These are phyloP conservation scores for Hydractinia echinata DNA, from an alignment of 30 jellyfish, hydroid and myxozoan genomes.

Conservation along the genomic window DNA sequence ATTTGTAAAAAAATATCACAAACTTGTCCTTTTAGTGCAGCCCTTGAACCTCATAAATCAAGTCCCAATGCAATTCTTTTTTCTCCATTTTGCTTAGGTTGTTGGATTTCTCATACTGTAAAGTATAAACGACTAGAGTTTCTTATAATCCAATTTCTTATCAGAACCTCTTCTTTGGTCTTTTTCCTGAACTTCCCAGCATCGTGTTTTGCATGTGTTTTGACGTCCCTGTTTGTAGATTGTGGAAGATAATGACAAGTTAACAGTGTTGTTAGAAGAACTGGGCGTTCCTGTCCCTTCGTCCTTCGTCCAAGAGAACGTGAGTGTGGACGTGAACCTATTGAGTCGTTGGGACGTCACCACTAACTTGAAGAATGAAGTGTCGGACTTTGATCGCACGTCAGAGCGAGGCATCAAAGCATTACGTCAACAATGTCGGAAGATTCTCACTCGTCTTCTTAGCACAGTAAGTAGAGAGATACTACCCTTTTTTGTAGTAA, in stretches of 20 bases:
- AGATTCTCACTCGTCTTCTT: slow-evolving; percentile 58
- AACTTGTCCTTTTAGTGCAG: no score
- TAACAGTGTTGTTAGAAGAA: slow-evolving; percentile 53
- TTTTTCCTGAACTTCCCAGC: no score
- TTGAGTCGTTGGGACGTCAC: slow-evolving; percentile 96
- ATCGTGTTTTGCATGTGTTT: background rate
- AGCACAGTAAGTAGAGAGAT: slow-evolving; percentile 46
- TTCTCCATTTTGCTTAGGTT: no score
- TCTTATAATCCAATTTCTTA: no score
- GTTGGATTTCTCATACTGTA: no score
- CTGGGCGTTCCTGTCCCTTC: slow-evolving; percentile 64
- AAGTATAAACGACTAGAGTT: no score
- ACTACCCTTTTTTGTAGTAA: background rate
- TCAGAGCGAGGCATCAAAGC: slow-evolving; percentile 80
- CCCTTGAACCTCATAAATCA: no score
- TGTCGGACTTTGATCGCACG: slow-evolving; percentile 68
- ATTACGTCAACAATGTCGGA: slow-evolving; percentile 73
- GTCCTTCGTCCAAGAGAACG: slow-evolving; percentile 46
- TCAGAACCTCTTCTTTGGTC: no score
- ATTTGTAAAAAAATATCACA: no score
- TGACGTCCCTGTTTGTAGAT: slow-evolving; percentile 33
- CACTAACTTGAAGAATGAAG: slow-evolving; percentile 60
- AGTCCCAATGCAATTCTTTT: no score
- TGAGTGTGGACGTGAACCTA: slow-evolving; percentile 56
- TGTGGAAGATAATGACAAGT: slow-evolving; percentile 66